phyloP scores from a whole-genome alignment of 2,888 invertebrate species.

The Podotricha telesiphe region DNA sequence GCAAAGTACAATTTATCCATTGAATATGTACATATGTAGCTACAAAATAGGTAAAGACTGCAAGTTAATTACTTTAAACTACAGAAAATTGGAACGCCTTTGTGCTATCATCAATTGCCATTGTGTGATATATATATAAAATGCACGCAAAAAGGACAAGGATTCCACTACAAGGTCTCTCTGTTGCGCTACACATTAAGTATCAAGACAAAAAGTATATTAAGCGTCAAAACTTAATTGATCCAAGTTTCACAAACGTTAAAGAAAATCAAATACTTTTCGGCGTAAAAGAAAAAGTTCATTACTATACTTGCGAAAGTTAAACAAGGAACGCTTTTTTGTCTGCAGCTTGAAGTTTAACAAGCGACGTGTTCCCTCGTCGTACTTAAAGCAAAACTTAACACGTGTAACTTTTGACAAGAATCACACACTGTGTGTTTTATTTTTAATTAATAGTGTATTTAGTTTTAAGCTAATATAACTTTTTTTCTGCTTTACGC shows the following conservation, averaged over 20 bases:
- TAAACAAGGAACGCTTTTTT: conserved; percentile 29
- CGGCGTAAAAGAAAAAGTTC: conserved; percentile 27
- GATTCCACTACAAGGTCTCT: not conserved
- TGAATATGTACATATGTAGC: not conserved
- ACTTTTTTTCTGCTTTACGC: too few relatives aligned
- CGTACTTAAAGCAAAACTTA: conserved; percentile 34
- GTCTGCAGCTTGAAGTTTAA: conserved; percentile 30
- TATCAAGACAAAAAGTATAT: not conserved
- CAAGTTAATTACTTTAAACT: not conserved
- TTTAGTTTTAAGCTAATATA: not conserved
- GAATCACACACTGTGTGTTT: conserved; percentile 19
- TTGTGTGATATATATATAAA: too few relatives aligned
- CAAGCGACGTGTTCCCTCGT: conserved; percentile 30
- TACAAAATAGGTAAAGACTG: not conserved
- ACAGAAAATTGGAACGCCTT: too few relatives aligned
- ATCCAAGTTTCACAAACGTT: not conserved
- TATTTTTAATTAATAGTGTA: conserved; percentile 10
- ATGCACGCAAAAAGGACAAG: not conserved
- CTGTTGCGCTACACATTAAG: too few relatives aligned
- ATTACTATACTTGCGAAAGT: conserved; percentile 28
- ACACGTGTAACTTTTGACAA: conserved; percentile 31
- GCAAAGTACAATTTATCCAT: conserved; percentile 3
- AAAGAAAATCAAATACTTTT: conserved; percentile 23
- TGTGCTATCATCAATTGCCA: too few relatives aligned
- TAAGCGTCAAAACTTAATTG: not conserved